Base-by-base conservation (phyloP, 1,140 invertebrate genomes). In the Muscidifurax raptorellus region DNA sequence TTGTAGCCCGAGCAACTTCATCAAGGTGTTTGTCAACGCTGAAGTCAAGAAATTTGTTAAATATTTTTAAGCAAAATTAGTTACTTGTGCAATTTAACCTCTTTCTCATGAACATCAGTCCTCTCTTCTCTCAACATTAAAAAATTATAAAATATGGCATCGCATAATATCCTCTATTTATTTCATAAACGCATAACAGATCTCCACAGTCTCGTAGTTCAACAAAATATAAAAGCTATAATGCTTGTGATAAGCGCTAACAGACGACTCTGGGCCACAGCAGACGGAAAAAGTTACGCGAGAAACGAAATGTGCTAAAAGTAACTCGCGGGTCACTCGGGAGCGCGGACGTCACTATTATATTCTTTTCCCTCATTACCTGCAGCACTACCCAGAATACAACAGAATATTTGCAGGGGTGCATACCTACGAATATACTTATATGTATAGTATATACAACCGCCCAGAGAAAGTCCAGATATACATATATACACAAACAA, bases 221-320 rank as follows among this genome's bases (percentile, higher is more conserved):
- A 2, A 47, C 13, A 47, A 40, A 9, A 32, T 6, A 32, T 32
- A 32, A 32, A 32, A 2, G 32, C 5, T 32, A 32, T 32, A 32
- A n/a, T n/a, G n/a, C n/a, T n/a, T n/a, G n/a, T 32, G 32, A 32
- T 32, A 32, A 40, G 7, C 9, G 9, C 36, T 40, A 10, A 80
- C 71, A 28, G 27, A 22, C 67, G 47, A 18, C 4, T 79, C 7
- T 40, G n/a, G 22, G 13, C n/a, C 69, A 22, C 71, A 81, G 79
- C 79, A 81, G 79, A 81, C 79, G 79, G 79, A 30, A 81, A 81
- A 71, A 3, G n/a, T 59, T n/a, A 12, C 4, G 0, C 22, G 52
- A 59, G 52, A n/a, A 59, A 59, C 52, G 52, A 59, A 59, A 59
- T 22, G 52, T 59, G 52, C 52, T 7, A 47, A 2, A 59, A 7